Conservation (phyloP, 2,797 vertebrate species). For the Coendou prehensilis region DNA sequence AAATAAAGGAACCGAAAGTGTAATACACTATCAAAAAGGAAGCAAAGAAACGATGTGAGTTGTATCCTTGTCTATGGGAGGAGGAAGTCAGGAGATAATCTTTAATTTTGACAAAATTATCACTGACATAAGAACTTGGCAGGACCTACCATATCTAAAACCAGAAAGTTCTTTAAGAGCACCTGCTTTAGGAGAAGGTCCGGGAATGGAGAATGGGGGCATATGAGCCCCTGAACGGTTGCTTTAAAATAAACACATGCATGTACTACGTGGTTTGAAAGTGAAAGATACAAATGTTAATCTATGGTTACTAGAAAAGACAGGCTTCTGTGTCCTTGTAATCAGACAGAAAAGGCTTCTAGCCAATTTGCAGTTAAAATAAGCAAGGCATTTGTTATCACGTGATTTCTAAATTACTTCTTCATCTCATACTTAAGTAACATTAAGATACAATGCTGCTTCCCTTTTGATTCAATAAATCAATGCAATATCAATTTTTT, state of each 20-base stretch:
- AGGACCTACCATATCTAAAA: neutral
- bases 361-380: neutral
- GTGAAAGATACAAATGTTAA: neutral
- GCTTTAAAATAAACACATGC: neutral
- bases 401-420: neutral
- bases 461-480: neutral
- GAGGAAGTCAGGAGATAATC: neutral
- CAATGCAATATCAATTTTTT: too few relatives aligned
- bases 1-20: neutral
- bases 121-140: neutral
- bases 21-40: neutral
- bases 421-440: neutral
- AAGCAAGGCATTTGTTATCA: neutral
- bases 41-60: fast-evolving
- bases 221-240: neutral
- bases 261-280: neutral
- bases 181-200: neutral
- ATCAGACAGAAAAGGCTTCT: neutral
- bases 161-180: neutral
- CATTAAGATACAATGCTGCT: neutral
- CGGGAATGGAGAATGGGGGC: neutral
- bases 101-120: neutral
- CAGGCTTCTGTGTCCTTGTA: neutral
- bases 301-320: neutral
- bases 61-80: neutral